These are phyloP conservation scores for Halictus rubicundus DNA, from an alignment of 1,140 invertebrate genomes.

Conservation along the genomic window DNA sequence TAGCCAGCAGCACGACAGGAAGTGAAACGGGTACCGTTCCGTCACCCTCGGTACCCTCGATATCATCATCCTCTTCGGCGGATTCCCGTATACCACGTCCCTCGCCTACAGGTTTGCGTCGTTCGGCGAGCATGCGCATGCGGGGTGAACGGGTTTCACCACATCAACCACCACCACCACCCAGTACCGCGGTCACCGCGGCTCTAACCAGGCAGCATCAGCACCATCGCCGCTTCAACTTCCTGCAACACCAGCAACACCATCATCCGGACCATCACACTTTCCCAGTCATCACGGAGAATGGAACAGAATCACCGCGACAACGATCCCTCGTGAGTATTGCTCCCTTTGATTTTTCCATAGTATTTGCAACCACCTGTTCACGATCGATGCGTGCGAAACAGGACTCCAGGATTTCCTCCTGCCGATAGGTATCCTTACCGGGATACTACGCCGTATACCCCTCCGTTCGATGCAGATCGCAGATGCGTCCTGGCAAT, in stretches of 20 bases:
- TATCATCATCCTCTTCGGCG: slow-evolving; percentile 39
- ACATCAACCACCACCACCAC: slow-evolving; percentile 47
- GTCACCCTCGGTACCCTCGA: slow-evolving; percentile 12
- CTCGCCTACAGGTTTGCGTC: slow-evolving; percentile 77
- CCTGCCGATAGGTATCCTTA: neutral
- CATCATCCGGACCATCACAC: slow-evolving; percentile 63
- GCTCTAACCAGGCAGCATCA: slow-evolving; percentile 67
- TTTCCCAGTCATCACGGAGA: slow-evolving; percentile 76
- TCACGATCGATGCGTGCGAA: too few species aligned
- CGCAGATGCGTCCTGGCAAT: slow-evolving; percentile 25
- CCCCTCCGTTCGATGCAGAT: slow-evolving; percentile 31
- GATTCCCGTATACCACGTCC: slow-evolving; percentile 76
- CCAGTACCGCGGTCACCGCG: slow-evolving; percentile 65
- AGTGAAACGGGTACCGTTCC: slow-evolving; percentile 7
- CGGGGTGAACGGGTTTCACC: slow-evolving; percentile 70
- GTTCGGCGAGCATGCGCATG: slow-evolving; percentile 77
- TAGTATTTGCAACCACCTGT: neutral
- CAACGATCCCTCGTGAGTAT: slow-evolving; percentile 71
- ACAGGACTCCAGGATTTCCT: too few species aligned
- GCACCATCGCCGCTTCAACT: slow-evolving; percentile 59
- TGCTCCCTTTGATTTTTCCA: too few species aligned
- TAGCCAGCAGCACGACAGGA: slow-evolving; percentile 13
- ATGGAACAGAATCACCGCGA: slow-evolving; percentile 73
- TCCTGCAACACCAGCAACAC: slow-evolving; percentile 59
- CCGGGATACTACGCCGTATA: slow-evolving; percentile 22